A percentile compares a stretch with the other conserved stretches of the same genome.
Evolutionary conservation across 37 sponge, comb jelly and placozoan species (phyloP).

Genomic region (Chondrilla cf. caribensis): DNA sequence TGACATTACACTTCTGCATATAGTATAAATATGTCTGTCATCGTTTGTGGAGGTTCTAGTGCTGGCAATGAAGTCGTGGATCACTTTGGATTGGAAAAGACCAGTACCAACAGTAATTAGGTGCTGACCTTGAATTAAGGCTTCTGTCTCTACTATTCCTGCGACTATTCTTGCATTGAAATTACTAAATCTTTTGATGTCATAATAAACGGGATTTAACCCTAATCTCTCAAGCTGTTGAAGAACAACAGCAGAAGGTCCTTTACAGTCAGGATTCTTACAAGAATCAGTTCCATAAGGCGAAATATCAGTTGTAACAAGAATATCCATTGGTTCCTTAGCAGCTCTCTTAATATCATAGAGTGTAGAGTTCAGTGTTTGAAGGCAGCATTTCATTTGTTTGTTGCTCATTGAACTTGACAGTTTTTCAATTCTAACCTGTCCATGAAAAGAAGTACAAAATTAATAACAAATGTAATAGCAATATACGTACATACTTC

Average conservation of each 20-base stretch:
- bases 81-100: not conserved
- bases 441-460: not conserved
- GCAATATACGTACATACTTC: not conserved
- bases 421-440: constrained; percentile 6
- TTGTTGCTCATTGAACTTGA: not conserved
- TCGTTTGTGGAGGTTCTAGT: not conserved
- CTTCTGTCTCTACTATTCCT: not conserved
- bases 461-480: not conserved
- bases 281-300: constrained; percentile 20
- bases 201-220: not conserved
- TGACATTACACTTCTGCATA: too few relatives aligned
- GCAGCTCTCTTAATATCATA: not conserved
- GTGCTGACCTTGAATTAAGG: not conserved
- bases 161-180: not conserved
- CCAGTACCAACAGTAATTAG: not conserved
- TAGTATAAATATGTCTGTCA: too few relatives aligned
- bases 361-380: not conserved
- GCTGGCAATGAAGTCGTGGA: not conserved
- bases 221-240: not conserved
- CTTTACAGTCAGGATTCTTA: not conserved
- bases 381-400: not conserved
- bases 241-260: not conserved
- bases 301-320: constrained; percentile 7
- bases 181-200: not conserved
- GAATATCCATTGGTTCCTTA: not conserved